Evolutionary conservation across 2,888 invertebrate genomes (phyloP), one percentile per base, ranked within the genome.

Genomic region (Pogonocherus hispidulus): DNA sequence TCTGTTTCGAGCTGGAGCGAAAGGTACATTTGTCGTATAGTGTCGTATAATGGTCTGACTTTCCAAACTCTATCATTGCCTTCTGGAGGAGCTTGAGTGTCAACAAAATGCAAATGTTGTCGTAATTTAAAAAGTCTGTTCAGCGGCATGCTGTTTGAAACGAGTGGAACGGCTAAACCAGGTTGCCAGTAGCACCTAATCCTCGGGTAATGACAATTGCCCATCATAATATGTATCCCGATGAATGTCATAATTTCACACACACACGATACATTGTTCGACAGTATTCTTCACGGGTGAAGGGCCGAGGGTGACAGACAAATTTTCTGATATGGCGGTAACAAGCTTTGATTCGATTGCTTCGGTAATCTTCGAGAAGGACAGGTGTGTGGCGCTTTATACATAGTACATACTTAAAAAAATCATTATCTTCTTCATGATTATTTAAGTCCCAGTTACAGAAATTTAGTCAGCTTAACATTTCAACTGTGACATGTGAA

Each of bases 191-290:
- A 78, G 63, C 60, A 67, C 32, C 55, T 57, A 14, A 75, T 41
- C 54, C 78, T 66, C 3, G 73, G 74, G 63, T 76, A 77, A 57
- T 72, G 69, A n/a, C 71, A 49, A 51, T 71, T 76, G 37, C 79
- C 76, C 70, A 77, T 76, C 9, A 69, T 8, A 32, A 78, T 69
- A 63, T 76, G 74, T 22, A 78, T 63, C n/a, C 74, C 75, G n/a
- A 78, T 63, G 54, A 76, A 70, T 8, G 47, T 67, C 64, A 72
- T 67, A 27, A 77, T 46, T 69, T 78, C 74, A n/a, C n/a, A n/a
- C n/a, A n/a, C n/a, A n/a, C n/a, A n/a, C n/a, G n/a, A n/a, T n/a
- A n/a, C n/a, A n/a, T n/a, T n/a, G n/a, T n/a, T n/a, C n/a, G n/a
- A n/a, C n/a, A n/a, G n/a, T n/a, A n/a, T n/a, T n/a, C n/a, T n/a